phyloP scores from a whole-genome alignment of 1,140 invertebrate species.

The Drosophila elegans region DNA sequence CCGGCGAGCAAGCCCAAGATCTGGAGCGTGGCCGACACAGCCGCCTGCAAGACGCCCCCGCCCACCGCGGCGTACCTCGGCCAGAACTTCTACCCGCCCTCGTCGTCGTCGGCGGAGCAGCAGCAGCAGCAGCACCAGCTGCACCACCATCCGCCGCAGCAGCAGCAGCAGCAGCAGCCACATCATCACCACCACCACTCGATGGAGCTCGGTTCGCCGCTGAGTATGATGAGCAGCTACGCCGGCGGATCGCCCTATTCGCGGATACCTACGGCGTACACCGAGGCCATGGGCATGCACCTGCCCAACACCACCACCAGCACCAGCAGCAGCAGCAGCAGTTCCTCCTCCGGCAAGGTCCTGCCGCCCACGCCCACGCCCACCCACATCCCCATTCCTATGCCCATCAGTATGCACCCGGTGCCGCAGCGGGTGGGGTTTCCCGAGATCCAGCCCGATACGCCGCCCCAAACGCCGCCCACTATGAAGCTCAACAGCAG shows the following conservation, averaged over 20 bases:
- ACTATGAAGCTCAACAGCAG: conserved; percentile 90
- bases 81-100: conserved; percentile 75
- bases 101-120: conserved; percentile 44
- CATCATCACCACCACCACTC: conserved; percentile 54
- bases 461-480: conserved; percentile 95
- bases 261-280: conserved; percentile 82
- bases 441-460: conserved; percentile 94
- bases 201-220: conserved; percentile 72
- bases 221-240: conserved; percentile 84
- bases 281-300: conserved; percentile 77
- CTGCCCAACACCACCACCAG: conserved; percentile 4
- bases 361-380: neutral
- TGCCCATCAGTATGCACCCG: conserved; percentile 73
- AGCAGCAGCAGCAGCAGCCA: conserved; percentile 17
- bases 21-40: conserved; percentile 98
- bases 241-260: conserved; percentile 83
- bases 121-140: conserved; percentile 22
- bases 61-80: conserved; percentile 85
- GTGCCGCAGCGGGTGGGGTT: conserved; percentile 87
- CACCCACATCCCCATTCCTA: conserved; percentile 48
- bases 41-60: conserved; percentile 97
- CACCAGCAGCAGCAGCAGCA: conserved; percentile 18
- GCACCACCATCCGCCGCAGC: conserved; percentile 48
- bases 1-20: conserved; percentile 98
- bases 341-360: conserved; percentile 60